Base-by-base conservation (phyloP, 2,888 invertebrate species). In the Anarsia innoxiella region DNA sequence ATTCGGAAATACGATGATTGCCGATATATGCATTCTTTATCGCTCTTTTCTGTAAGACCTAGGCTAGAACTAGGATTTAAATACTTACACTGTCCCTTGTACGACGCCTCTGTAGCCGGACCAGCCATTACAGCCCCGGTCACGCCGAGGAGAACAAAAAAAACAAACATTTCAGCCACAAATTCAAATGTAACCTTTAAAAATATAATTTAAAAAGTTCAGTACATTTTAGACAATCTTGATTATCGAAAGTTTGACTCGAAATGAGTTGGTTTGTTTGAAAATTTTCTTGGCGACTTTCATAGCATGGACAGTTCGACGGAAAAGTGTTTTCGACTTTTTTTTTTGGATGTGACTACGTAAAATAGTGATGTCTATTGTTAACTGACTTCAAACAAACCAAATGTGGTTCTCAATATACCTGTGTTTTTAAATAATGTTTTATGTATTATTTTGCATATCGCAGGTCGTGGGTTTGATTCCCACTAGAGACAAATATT, bases 61-160 rank as follows among this genome's bases (percentile, higher is more conserved):
- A n/a, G n/a, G n/a, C n/a, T n/a, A n/a, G n/a, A n/a, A n/a, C n/a
- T n/a, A n/a, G n/a, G n/a, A n/a, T n/a, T n/a, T n/a, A 12, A 19
- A 16, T 14, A 45, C 68, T 67, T 52, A 70, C 69, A 62, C 37
- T 70, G 68, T 25, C 61, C 60, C 16, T 67, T 69, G 9, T 51
- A 59, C 0, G 40, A 25, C 8, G 26, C 26, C 0, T 67, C 66
- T 1, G 48, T 46, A 0, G 44, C 34, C 0, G 48, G 36, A 1
- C 45, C 51, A 1, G 35, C 52, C 0, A 5, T 12, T 3, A 23
- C 23, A n/a, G 15, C 3, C n/a, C 12, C n/a, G n/a, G 26, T 1
- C 2, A 30, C 8, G 14, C 12, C 4, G 10, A 40, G 23, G 1
- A 23, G 12, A 16, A 40, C 23, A 14, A n/a, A 13, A 12, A 29